Percentiles rank a stretch among this genome's conserved stretches.
Evolutionary conservation across 1,140 invertebrate genomes (phyloP).

Genomic region (Pinna nobilis): DNA sequence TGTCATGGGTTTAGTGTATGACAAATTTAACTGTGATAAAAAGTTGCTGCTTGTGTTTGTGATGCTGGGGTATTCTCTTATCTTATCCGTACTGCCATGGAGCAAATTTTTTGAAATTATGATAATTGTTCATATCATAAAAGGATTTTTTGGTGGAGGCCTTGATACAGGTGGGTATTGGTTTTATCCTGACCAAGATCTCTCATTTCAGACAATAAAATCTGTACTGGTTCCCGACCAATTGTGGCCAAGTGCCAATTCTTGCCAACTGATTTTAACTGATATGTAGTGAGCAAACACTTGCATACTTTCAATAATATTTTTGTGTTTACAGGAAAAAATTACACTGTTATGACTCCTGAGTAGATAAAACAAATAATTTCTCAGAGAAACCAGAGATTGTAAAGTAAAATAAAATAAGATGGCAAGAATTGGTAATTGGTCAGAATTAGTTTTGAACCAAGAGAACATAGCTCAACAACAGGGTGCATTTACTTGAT

Average conservation of each 20-base stretch:
- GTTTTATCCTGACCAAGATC: no score
- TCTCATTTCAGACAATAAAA: no score
- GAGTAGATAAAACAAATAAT: no score
- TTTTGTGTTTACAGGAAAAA: neutral
- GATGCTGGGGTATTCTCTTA: slow-evolving; percentile 43
- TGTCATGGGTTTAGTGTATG: slow-evolving; percentile 52
- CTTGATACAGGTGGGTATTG: slow-evolving; percentile 62
- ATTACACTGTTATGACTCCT: neutral
- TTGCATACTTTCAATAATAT: neutral
- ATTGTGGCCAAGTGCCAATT: no score
- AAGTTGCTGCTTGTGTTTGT: slow-evolving; percentile 41
- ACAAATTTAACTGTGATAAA: slow-evolving; percentile 47
- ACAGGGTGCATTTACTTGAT: no score
- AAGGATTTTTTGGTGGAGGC: slow-evolving; percentile 62
- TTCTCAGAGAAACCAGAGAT: no score
- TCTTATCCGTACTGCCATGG: slow-evolving; percentile 50
- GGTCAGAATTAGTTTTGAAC: no score
- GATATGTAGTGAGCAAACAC: neutral
- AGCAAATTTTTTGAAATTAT: slow-evolving; percentile 45
- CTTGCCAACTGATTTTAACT: no score
- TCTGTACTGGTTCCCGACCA: neutral
- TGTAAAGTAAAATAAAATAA: no score
- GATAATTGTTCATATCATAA: slow-evolving; percentile 48
- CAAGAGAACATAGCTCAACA: no score
- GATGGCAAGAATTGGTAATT: no score